Evolutionary conservation across 2,888 invertebrate species (phyloP), one percentile per base, ranked within the genome.

Genomic region (Ectropis crepuscularia): DNA sequence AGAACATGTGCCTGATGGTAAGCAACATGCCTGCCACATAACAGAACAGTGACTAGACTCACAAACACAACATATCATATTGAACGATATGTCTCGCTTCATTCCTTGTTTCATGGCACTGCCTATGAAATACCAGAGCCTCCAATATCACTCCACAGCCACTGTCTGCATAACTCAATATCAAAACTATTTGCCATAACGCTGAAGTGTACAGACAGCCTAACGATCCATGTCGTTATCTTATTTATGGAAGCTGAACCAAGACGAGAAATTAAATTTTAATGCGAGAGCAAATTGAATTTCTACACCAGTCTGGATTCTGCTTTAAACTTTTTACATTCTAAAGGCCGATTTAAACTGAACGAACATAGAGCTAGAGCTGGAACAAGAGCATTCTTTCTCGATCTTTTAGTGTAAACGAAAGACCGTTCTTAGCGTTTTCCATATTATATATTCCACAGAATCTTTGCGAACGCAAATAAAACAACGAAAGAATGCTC

Each of bases 151-250:
- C 75, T 77, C 73, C 66, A 74, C 67, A 67, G 69, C 71, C 72
- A 59, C 74, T 66, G 90, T 88, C 91, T 90, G 90, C 91, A 91
- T 91, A 91, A 87, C 90, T 90, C 88, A 89, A 90, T 91, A 90
- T 79, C 86, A 79, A 78, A 90, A 85, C 86, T 89, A 90, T 90
- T 88, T 83, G 75, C 68, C 67, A 72, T 76, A 72, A 76, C 75
- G 73, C 71, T 71, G 72, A 38, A 63, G 54, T 72, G 61, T 67
- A 67, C 66, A 72, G 70, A 67, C 72, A 49, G 64, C 70, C 63
- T 82, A 76, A 79, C 73, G 77, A 80, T 67, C 70, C 68, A 65
- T 69, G 69, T 73, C 76, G 74, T 79, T 78, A 76, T 70, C 67
- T 65, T 69, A 61, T 63, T 28, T 28, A 66, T 65, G 64, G 75